Evolutionary conservation across 2,113 vertebrate species (phyloP).

Genomic region (Crotophaga sulcirostris): DNA sequence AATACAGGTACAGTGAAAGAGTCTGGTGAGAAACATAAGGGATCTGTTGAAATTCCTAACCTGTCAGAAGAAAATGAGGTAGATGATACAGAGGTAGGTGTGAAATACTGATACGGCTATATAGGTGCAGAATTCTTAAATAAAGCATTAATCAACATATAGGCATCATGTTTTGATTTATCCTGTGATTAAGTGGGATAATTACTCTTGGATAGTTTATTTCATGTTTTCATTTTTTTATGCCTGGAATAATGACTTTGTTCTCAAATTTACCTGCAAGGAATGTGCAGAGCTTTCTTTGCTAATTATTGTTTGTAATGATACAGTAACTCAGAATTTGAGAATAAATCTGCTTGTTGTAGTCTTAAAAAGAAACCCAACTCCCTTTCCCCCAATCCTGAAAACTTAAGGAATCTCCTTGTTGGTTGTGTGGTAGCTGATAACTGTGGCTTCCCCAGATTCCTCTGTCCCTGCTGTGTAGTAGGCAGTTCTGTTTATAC

Average conservation of each 20-base stretch:
- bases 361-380: not conserved
- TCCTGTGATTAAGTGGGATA: not conserved
- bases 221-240: not conserved
- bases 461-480: not conserved
- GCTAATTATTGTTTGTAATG: not conserved
- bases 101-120: not conserved
- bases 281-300: not conserved
- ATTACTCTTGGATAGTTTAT: not conserved
- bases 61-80: constrained; percentile 80
- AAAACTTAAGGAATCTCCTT: not conserved
- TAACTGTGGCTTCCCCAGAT: not conserved
- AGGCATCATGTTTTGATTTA: not conserved
- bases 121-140: constrained; percentile 25
- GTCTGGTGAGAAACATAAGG: constrained; percentile 74
- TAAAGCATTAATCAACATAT: not conserved
- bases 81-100: constrained; percentile 73
- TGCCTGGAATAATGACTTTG: not conserved
- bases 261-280: not conserved
- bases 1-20: constrained; percentile 75
- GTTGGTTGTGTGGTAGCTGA: not conserved
- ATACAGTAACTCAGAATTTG: not conserved
- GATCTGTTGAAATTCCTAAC: constrained; percentile 75
- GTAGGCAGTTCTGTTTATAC: not conserved
- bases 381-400: accelerated
- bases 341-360: not conserved